Conservation (phyloP, 2,888 invertebrate species). For the Noctua comes region DNA sequence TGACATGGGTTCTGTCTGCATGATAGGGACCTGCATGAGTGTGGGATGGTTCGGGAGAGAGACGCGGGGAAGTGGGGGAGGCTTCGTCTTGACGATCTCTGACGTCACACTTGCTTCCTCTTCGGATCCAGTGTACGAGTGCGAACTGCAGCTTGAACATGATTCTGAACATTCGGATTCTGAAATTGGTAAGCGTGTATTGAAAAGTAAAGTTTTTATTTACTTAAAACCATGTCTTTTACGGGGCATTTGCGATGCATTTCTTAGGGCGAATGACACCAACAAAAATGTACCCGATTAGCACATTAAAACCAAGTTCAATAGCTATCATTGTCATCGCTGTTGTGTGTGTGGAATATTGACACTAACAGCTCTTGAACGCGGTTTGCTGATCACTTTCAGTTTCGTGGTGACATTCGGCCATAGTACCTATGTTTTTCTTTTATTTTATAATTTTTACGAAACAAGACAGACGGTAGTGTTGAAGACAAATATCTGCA, state of each 20-base stretch:
- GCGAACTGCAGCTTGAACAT: conserved; percentile 91
- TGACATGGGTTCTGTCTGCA: conserved; percentile 76
- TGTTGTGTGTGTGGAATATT: neutral
- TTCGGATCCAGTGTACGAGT: conserved; percentile 79
- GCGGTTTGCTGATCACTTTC: neutral
- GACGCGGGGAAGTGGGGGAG: conserved; percentile 79
- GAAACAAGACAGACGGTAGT: neutral
- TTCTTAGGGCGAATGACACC: neutral
- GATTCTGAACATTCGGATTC: conserved; percentile 94
- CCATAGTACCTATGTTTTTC: neutral
- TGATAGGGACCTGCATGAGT: conserved; percentile 78
- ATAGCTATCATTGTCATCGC: neutral
- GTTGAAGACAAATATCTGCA: neutral
- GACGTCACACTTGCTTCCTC: conserved; percentile 74
- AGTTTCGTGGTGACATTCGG: neutral
- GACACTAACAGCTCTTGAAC: neutral
- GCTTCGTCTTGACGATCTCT: conserved; percentile 74
- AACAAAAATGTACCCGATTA: neutral
- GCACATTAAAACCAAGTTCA: neutral
- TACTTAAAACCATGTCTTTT: neutral
- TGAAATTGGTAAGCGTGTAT: conserved; percentile 69
- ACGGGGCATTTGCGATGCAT: neutral
- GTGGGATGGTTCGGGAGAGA: conserved; percentile 72
- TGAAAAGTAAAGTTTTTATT: neutral
- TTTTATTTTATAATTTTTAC: neutral